phyloP scores from a whole-genome alignment of 2,797 vertebrate species.

The Acropternis orthonyx region DNA sequence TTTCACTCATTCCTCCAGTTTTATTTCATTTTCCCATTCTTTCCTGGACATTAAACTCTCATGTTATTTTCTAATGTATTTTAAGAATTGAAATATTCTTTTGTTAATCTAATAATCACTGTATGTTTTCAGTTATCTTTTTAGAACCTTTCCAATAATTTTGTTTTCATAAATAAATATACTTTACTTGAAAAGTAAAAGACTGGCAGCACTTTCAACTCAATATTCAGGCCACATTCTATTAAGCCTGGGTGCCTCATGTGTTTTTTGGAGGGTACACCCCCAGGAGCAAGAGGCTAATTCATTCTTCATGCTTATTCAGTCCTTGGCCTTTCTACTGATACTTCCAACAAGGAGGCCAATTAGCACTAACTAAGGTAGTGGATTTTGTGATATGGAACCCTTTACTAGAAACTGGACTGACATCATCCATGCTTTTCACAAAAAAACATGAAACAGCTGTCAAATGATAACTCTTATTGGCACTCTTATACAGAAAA shows the following conservation, averaged over 20 bases:
- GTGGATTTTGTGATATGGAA: neutral
- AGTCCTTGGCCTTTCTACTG: slow-evolving; percentile 34
- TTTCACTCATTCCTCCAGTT: neutral
- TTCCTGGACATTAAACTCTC: neutral
- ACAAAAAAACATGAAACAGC: neutral
- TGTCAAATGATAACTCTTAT: neutral
- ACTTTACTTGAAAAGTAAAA: neutral
- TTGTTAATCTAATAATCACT: neutral
- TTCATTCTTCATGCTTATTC: slow-evolving; percentile 15
- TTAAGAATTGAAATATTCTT: neutral
- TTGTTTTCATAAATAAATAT: neutral
- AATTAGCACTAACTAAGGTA: slow-evolving; percentile 42
- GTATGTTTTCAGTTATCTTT: neutral
- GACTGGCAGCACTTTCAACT: neutral
- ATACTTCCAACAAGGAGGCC: slow-evolving; percentile 20
- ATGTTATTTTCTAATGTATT: neutral
- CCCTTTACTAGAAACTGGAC: neutral
- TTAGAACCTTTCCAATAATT: neutral
- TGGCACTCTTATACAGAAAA: neutral
- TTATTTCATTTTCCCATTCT: neutral
- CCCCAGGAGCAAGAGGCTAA: neutral
- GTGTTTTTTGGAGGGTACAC: neutral
- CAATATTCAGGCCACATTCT: neutral
- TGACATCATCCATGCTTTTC: neutral
- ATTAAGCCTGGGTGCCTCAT: neutral